These are phyloP conservation scores for Rhaphigaster nebulosa DNA, from an alignment of 2,888 invertebrate genomes.

Conservation along the genomic window DNA sequence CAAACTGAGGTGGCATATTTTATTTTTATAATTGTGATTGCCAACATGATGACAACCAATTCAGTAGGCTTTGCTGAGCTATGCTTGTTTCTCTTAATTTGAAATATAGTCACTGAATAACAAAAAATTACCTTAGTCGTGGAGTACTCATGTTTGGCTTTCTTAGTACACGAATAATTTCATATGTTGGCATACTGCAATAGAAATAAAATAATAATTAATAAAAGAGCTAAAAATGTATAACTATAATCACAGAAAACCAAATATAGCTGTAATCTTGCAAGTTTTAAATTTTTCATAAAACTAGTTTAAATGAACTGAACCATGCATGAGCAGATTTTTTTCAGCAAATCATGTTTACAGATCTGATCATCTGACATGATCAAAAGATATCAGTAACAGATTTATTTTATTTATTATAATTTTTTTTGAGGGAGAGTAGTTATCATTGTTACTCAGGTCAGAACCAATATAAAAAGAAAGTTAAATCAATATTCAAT, in stretches of 20 bases:
- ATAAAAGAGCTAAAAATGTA: not conserved
- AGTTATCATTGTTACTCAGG: no score
- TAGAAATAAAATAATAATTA: not conserved
- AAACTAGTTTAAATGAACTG: no score
- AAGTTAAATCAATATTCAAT: no score
- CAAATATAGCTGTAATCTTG: not conserved
- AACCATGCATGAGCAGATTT: no score
- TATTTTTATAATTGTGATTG: not conserved
- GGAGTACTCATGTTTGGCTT: conserved; percentile 44
- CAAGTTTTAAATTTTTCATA: no score
- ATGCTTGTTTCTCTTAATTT: not conserved
- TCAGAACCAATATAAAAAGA: no score
- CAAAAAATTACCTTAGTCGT: not conserved
- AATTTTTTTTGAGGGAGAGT: no score
- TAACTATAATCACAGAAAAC: not conserved
- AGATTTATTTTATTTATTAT: no score
- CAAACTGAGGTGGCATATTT: no score
- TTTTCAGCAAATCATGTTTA: no score
- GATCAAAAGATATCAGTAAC: no score
- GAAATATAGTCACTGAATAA: not conserved
- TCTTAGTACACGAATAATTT: not conserved
- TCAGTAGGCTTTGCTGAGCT: not conserved
- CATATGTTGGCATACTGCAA: not conserved
- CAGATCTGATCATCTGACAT: no score
- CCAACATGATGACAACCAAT: not conserved